Percentiles rank a stretch among this genome's conserved stretches.
Evolutionary conservation across 2,888 invertebrate genomes (phyloP).

Genomic region (Elysia crispata): DNA sequence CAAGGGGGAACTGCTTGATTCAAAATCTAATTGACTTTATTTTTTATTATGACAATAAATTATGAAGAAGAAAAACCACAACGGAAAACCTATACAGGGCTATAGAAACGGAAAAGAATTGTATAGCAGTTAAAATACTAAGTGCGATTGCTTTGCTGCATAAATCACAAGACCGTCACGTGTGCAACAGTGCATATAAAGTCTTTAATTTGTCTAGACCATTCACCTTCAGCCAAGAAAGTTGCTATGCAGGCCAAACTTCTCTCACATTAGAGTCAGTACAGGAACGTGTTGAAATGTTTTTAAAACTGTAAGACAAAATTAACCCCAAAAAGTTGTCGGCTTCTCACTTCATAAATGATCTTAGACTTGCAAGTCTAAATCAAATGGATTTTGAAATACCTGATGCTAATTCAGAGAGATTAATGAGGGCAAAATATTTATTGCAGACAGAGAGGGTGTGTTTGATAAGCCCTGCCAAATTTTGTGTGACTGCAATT

Average conservation of each 20-base stretch:
- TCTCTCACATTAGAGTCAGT: constrained; percentile 82
- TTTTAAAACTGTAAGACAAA: constrained; percentile 93
- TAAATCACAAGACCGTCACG: constrained; percentile 36
- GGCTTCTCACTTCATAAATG: constrained; percentile 97
- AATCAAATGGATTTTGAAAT: constrained; percentile 99
- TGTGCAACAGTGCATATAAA: constrained; percentile 1
- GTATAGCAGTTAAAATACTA: too few relatives aligned
- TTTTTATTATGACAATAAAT: too few relatives aligned
- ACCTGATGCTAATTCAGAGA: constrained; percentile 97
- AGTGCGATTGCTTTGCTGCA: constrained; percentile 48
- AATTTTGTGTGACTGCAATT: too few relatives aligned
- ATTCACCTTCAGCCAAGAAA: constrained; percentile 42
- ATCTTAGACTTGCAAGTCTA: constrained; percentile 96
- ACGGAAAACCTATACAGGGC: too few relatives aligned
- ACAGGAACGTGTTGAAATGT: constrained; percentile 89
- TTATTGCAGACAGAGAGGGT: constrained; percentile 90
- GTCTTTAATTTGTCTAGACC: too few relatives aligned
- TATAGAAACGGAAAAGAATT: too few relatives aligned
- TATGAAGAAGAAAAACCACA: too few relatives aligned
- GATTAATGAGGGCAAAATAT: constrained; percentile 91
- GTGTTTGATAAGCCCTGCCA: constrained; percentile 57
- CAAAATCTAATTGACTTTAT: too few relatives aligned
- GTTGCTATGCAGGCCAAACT: constrained; percentile 59
- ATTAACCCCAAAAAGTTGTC: constrained; percentile 91
- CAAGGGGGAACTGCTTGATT: too few relatives aligned